These are phyloP conservation scores for Anabacerthia variegaticeps DNA, from an alignment of 2,797 vertebrate species.

Conservation along the genomic window DNA sequence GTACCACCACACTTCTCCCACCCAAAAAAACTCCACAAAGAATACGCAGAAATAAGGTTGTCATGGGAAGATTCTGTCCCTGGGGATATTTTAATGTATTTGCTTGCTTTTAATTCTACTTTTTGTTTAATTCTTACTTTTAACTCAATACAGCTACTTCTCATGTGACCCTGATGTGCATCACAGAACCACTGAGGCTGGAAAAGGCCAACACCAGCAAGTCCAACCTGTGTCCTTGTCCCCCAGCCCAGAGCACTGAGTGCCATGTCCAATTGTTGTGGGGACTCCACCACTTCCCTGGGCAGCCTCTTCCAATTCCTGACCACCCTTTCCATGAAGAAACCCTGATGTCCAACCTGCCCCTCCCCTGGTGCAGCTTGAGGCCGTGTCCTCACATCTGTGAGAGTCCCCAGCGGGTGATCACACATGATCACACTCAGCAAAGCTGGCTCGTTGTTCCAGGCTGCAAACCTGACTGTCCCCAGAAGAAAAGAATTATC, in stretches of 20 bases:
- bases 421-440: not conserved
- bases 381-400: not conserved
- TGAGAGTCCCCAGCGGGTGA: not conserved
- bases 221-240: not conserved
- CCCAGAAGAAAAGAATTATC: not conserved
- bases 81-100: not conserved
- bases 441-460: not conserved
- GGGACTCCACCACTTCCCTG: not conserved
- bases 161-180: rapidly evolving
- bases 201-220: not conserved
- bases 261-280: rapidly evolving
- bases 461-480: not conserved
- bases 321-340: not conserved
- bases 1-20: not conserved
- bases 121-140: not conserved
- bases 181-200: not conserved
- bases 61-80: not conserved
- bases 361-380: rapidly evolving
- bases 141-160: not conserved
- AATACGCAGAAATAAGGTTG: not conserved
- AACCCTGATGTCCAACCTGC: not conserved
- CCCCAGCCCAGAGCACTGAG: not conserved
- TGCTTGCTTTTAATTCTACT: not conserved
- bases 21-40: not conserved
- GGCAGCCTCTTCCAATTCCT: not conserved